Conservation (phyloP, 2,888 invertebrate genomes). For the Nasonia oneida region DNA sequence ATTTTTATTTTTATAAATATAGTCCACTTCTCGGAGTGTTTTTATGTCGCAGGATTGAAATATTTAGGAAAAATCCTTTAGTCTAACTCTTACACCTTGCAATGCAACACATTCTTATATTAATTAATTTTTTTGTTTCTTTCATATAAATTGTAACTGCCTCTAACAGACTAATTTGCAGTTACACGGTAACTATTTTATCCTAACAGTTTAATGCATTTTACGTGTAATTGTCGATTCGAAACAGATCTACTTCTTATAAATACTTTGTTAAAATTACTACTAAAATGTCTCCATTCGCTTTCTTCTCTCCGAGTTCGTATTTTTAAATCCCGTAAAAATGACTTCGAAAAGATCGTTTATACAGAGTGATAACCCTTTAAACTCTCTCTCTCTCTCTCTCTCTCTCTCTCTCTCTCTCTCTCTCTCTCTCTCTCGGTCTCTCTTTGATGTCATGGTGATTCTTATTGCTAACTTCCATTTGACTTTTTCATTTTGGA, state of each 20-base stretch:
- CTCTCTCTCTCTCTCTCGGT: neutral
- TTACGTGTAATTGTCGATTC: constrained; percentile 65
- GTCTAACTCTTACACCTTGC: constrained; percentile 44
- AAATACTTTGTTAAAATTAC: constrained; percentile 61
- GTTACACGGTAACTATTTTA: constrained; percentile 71
- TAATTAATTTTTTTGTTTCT: constrained; percentile 46
- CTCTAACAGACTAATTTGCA: constrained; percentile 71
- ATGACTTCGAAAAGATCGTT: constrained; percentile 53
- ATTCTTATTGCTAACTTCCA: constrained; percentile 20
- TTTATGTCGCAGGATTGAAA: constrained; percentile 55
- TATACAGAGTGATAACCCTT: constrained; percentile 50
- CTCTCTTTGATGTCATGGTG: constrained; percentile 28
- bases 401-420: neutral
- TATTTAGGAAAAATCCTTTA: constrained; percentile 64
- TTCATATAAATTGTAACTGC: constrained; percentile 66
- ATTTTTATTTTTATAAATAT: constrained; percentile 60
- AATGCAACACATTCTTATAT: constrained; percentile 54
- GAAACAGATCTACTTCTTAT: constrained; percentile 65
- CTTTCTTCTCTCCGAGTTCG: constrained; percentile 25
- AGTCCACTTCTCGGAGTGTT: constrained; percentile 48
- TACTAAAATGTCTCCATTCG: constrained; percentile 45
- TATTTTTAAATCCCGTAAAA: constrained; percentile 53
- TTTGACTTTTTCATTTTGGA: constrained; percentile 26
- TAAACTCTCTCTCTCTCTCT: neutral
- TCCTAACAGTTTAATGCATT: constrained; percentile 66